A percentile compares a stretch with the other conserved stretches of the same genome.
Evolutionary conservation across 2,888 invertebrate species (phyloP).

Genomic region (Cabera pusaria): DNA sequence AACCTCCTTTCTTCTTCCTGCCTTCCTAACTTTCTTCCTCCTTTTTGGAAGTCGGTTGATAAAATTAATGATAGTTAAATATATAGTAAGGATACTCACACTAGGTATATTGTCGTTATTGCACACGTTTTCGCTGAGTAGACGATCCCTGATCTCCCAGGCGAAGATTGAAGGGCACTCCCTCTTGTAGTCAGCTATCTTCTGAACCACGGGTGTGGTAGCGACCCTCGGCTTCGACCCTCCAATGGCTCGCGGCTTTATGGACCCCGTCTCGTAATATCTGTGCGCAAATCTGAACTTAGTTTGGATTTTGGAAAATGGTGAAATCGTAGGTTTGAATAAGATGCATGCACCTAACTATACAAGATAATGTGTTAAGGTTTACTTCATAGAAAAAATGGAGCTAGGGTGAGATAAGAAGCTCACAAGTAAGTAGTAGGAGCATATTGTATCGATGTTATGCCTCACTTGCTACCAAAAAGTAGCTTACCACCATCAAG

Average conservation of each 20-base stretch:
- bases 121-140: constrained; percentile 97
- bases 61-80: no score
- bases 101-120: constrained; percentile 99
- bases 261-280: constrained; percentile 99
- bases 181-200: constrained; percentile 98
- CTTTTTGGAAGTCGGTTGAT: no score
- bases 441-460: no score
- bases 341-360: constrained; percentile 1
- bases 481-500: no score
- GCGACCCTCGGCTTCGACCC: constrained; percentile 98
- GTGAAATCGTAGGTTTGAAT: constrained; percentile 37
- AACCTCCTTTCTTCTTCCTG: no score
- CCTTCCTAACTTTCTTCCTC: no score
- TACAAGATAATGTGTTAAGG: background rate
- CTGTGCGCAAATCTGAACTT: constrained; percentile 84
- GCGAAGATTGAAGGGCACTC: constrained; percentile 99
- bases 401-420: no score
- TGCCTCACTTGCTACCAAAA: no score
- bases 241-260: constrained; percentile 98
- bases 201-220: constrained; percentile 95
- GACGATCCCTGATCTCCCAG: constrained; percentile 98
- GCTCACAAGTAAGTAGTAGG: no score
- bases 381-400: no score
- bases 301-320: constrained; percentile 68
- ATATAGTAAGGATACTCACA: constrained; percentile 91